These are phyloP conservation scores for Cydia amplana DNA, from an alignment of 1,140 invertebrate species.

Conservation along the genomic window DNA sequence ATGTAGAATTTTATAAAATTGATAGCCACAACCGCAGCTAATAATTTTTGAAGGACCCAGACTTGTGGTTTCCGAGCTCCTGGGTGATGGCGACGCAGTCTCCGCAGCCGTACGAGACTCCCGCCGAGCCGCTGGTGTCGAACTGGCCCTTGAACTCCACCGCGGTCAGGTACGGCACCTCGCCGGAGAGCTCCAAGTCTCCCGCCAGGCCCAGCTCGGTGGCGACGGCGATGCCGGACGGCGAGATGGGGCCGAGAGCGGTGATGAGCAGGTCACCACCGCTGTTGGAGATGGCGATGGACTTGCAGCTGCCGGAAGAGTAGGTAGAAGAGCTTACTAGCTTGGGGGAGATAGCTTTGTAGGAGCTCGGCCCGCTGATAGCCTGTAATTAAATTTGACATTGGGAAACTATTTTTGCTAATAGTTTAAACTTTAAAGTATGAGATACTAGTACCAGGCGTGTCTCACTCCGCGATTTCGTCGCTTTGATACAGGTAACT, in stretches of 20 bases:
- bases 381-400: background rate
- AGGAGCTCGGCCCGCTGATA: background rate
- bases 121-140: conserved; percentile 22
- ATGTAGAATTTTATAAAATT: background rate
- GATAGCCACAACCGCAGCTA: background rate
- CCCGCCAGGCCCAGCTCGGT: conserved; percentile 54
- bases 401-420: background rate
- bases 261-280: conserved; percentile 43
- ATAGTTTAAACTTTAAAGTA: too few relatives aligned
- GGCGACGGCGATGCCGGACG: conserved; percentile 45
- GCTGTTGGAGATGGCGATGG: background rate
- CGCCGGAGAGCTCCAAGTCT: conserved; percentile 43
- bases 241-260: conserved; percentile 43
- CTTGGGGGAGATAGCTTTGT: background rate
- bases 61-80: background rate
- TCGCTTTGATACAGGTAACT: too few relatives aligned
- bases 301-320: background rate
- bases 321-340: background rate
- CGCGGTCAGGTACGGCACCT: conserved; percentile 26
- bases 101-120: conserved; percentile 32
- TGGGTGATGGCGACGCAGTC: conserved; percentile 17
- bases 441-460: too few relatives aligned
- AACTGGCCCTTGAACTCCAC: conserved; percentile 15
- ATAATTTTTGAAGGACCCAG: background rate
- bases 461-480: too few relatives aligned